Percentiles rank a stretch among this genome's conserved stretches.
These are phyloP conservation scores for Osmerus mordax DNA, from an alignment of 2,113 vertebrate species.

Conservation along the genomic window DNA sequence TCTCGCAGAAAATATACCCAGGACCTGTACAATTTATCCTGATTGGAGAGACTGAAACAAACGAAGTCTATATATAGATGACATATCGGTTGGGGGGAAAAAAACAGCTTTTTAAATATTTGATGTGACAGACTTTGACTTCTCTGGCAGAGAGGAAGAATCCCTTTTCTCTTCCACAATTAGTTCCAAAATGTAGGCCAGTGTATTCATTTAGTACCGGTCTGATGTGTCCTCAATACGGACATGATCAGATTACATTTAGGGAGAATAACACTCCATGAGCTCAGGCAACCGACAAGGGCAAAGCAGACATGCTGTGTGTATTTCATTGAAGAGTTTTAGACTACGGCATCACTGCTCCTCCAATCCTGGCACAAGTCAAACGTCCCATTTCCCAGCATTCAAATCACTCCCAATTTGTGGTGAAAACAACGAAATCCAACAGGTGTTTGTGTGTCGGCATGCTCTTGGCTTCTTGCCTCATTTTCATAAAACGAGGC, in stretches of 20 bases:
- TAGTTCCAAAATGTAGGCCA: constrained; percentile 35
- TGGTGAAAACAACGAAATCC: constrained; percentile 50
- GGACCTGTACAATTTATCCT: constrained; percentile 58
- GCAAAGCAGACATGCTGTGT: background rate
- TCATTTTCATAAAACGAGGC: constrained; percentile 61
- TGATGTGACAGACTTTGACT: constrained; percentile 50
- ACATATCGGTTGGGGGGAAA: constrained; percentile 44
- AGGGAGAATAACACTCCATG: background rate
- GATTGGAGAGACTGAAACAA: constrained; percentile 55
- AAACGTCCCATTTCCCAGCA: constrained; percentile 24
- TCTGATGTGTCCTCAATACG: constrained; percentile 26
- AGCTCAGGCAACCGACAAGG: background rate
- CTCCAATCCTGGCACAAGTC: constrained; percentile 4
- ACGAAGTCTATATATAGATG: constrained; percentile 65
- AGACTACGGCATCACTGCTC: background rate
- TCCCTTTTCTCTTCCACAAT: constrained; percentile 31
- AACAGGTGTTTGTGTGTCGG: constrained; percentile 62
- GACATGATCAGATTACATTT: background rate
- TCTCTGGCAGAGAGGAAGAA: constrained; percentile 41
- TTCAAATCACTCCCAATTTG: constrained; percentile 28
- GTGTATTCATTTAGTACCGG: constrained; percentile 34
- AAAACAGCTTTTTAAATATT: constrained; percentile 60
- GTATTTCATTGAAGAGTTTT: background rate
- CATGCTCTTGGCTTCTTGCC: constrained; percentile 40
- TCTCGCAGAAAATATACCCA: constrained; percentile 35